Conservation (phyloP, 2,113 vertebrate species). For the Epinephelus lanceolatus region DNA sequence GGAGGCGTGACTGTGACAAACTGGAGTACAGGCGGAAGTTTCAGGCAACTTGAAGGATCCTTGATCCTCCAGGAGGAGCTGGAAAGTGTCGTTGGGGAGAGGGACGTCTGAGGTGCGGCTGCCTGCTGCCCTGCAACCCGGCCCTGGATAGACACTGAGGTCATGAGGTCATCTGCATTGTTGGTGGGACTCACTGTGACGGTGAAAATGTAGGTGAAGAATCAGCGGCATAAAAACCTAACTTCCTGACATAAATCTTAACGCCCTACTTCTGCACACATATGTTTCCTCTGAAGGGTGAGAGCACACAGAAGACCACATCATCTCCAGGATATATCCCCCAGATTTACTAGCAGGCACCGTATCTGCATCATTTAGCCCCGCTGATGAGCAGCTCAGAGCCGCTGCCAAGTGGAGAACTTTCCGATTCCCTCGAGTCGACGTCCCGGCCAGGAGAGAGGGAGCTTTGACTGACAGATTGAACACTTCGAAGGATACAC, state of each 20-base stretch:
- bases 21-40: no score
- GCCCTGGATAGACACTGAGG: no score
- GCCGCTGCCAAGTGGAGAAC: constrained; percentile 15
- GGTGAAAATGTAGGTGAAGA: background rate
- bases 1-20: no score
- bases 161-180: no score
- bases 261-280: constrained; percentile 4
- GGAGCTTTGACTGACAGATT: constrained; percentile 53
- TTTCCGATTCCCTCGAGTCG: constrained; percentile 18
- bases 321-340: constrained; percentile 2
- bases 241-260: constrained; percentile 12
- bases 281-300: constrained; percentile 5
- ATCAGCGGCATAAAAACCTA: constrained; percentile 8
- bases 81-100: no score
- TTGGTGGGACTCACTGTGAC: background rate
- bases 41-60: no score
- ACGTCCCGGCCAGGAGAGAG: constrained; percentile 24
- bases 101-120: no score
- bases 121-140: no score
- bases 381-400: background rate
- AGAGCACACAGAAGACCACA: constrained; percentile 1
- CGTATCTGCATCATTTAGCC: background rate
- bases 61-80: no score
- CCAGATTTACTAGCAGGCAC: constrained; percentile 13
- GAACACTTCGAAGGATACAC: constrained; percentile 39